Evolutionary conservation across 2,888 invertebrate species (phyloP), one percentile per base, ranked within the genome.

Genomic region (Meteorus colon): DNA sequence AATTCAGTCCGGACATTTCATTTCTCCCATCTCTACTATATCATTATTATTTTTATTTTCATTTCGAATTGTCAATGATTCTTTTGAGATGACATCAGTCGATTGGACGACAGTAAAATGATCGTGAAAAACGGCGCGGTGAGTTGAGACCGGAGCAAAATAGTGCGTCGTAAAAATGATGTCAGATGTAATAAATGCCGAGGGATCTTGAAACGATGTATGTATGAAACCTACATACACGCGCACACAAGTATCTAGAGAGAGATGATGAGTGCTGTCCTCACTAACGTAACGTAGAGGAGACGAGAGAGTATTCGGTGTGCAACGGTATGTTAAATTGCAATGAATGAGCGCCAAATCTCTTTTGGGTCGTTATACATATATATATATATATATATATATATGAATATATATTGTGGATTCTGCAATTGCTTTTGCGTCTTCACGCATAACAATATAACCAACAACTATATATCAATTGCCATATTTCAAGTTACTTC

Each of bases 161-260:
- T 31, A 41, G 37, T 70, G 48, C 59, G 19, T 80, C 78, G 78
- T 79, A 79, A 80, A 79, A 80, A 80, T 79, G 74, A 79, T 79
- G 80, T 80, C 78, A 79, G 79, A 79, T 77, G 78, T 77, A 78
- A 77, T 79, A 79, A 79, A 79, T 67, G 76, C 67, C 41, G 29
- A 41, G 41, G 16, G 65, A n/a, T 34, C 5, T 65, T n/a, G 37
- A 41, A 4, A 19, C 41, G 12, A 31, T 10, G 24, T 55, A 19
- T 55, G 6, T 55, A 48, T 45, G 12, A 14, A 12, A 45, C 45
- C 10, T 14, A 45, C 4, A n/a, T 48, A n/a, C n/a, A n/a, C n/a
- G n/a, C 6, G n/a, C 19, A 19, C n/a, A 55, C 6, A 55, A 55
- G 55, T 55, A 55, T 55, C 55, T 55, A 2, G 24, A 24, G 19